Percentiles rank a stretch among this genome's conserved stretches.
Conservation (phyloP, 2,888 invertebrate genomes). For the Megaustenia siamemsis region DNA sequence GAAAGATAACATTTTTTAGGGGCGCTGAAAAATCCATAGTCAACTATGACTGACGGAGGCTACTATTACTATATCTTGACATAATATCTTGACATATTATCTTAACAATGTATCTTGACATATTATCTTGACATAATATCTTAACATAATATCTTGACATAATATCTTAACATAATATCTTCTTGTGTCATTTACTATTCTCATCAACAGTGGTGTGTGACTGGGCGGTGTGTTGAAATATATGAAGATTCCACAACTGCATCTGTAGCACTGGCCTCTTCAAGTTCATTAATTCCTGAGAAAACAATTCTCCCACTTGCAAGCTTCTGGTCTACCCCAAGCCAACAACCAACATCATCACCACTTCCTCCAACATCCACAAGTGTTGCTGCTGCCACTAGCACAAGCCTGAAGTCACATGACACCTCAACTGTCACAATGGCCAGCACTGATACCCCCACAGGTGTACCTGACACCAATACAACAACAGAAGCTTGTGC, state of each 20-base stretch:
- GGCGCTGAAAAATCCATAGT: too few relatives aligned
- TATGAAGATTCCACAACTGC: not conserved
- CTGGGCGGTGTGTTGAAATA: conserved; percentile 10
- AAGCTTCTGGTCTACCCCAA: too few relatives aligned
- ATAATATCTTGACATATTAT: not conserved
- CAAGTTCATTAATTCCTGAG: too few relatives aligned
- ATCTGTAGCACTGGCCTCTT: not conserved
- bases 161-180: not conserved
- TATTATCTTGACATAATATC: not conserved
- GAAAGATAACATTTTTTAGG: too few relatives aligned
- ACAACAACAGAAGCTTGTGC: not conserved
- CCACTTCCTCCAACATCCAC: not conserved
- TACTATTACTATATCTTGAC: too few relatives aligned
- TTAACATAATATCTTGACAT: not conserved
- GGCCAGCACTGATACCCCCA: not conserved
- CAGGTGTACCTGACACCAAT: not conserved
- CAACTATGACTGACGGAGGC: too few relatives aligned
- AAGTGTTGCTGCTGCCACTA: not conserved
- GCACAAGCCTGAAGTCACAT: not conserved
- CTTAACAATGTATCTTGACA: not conserved
- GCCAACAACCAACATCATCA: not conserved
- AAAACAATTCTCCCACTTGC: too few relatives aligned
- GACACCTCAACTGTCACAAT: not conserved
- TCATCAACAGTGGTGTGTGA: conserved; percentile 5
- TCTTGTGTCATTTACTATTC: not conserved